A percentile compares a stretch with the other conserved stretches of the same genome.
phyloP scores from a whole-genome alignment of 2,113 vertebrate genomes.

The Eurystomus gularis region DNA sequence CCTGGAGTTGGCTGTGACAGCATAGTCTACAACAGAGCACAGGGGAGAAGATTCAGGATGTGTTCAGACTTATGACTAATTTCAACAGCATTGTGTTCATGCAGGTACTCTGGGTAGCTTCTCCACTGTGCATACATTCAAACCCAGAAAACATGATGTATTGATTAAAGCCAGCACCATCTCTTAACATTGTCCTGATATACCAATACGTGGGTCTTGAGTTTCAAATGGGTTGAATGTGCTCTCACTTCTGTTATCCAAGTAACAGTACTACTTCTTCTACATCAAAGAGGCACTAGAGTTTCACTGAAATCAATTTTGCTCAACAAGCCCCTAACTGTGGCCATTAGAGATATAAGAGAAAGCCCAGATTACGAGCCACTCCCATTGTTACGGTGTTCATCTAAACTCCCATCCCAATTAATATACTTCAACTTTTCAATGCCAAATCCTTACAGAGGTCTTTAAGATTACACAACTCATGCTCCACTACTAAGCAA shows the following conservation, averaged over 20 bases:
- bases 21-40: slow-evolving; percentile 80
- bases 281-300: background rate
- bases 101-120: background rate
- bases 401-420: background rate
- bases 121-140: background rate
- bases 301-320: background rate
- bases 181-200: background rate
- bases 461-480: background rate
- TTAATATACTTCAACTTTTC: background rate
- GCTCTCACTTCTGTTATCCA: background rate
- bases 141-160: rapidly evolving
- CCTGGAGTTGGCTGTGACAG: slow-evolving; percentile 90
- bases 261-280: background rate
- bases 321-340: background rate
- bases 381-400: background rate
- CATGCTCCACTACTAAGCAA: background rate
- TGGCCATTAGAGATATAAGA: background rate
- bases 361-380: background rate
- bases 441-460: background rate
- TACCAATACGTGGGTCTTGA: rapidly evolving
- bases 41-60: rapidly evolving
- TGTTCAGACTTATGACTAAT: background rate
- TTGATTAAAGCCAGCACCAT: background rate
- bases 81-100: background rate
- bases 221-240: background rate